Evolutionary conservation across 2,113 vertebrate genomes (phyloP).

Genomic region (Bos javanicus): DNA sequence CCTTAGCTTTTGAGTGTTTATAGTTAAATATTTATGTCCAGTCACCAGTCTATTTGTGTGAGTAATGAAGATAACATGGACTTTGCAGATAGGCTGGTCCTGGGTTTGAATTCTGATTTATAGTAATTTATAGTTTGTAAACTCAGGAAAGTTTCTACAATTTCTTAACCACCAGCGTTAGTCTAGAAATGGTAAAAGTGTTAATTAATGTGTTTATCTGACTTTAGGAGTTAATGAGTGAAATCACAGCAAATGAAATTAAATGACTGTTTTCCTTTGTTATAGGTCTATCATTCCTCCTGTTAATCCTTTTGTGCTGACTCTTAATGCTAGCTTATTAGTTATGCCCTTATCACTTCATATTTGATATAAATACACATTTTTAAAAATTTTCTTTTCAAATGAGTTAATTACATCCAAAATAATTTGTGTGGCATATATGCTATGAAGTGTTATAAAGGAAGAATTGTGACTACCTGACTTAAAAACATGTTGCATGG

Average conservation of each 20-base stretch:
- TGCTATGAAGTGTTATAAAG: neutral
- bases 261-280: neutral
- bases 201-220: neutral
- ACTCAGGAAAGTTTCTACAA: neutral
- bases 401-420: neutral
- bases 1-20: neutral
- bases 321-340: neutral
- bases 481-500: neutral
- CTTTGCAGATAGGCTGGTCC: neutral
- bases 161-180: neutral
- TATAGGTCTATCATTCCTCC: neutral
- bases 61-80: neutral
- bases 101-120: neutral
- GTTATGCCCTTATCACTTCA: neutral
- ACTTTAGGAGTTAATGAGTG: neutral
- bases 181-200: neutral
- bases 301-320: neutral
- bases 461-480: neutral
- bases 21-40: neutral
- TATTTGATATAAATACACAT: neutral
- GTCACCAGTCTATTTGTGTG: neutral
- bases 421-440: neutral
- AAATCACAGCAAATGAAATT: neutral
- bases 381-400: neutral
- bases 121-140: neutral